phyloP scores from a whole-genome alignment of 1,140 invertebrate species.

The Drepana arcuata region DNA sequence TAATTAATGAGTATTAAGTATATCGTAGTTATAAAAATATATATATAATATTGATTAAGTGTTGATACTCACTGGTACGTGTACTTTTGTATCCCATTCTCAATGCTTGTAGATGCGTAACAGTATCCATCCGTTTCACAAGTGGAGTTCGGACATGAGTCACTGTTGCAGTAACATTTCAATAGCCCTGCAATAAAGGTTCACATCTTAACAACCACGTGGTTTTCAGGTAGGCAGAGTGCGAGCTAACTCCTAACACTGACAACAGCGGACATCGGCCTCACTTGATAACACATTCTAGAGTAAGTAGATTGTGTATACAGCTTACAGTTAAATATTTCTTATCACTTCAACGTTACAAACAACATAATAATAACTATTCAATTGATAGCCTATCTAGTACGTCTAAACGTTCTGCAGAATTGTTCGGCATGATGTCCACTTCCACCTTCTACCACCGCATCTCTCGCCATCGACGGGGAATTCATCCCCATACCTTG shows the following conservation, averaged over 20 bases:
- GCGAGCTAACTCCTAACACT: too few relatives aligned
- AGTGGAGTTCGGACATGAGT: constrained; percentile 79
- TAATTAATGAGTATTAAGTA: too few relatives aligned
- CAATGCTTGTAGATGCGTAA: constrained; percentile 83
- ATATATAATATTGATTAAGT: too few relatives aligned
- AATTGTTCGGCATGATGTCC: too few relatives aligned
- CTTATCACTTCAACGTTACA: background rate
- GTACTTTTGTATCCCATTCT: constrained; percentile 75
- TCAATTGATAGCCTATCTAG: too few relatives aligned
- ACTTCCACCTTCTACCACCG: too few relatives aligned
- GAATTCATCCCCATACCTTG: too few relatives aligned
- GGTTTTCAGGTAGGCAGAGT: too few relatives aligned
- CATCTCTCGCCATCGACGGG: too few relatives aligned
- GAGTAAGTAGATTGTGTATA: background rate
- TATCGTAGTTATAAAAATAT: too few relatives aligned
- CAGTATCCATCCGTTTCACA: constrained; percentile 92
- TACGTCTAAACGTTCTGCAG: too few relatives aligned
- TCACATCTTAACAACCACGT: background rate
- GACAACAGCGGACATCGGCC: too few relatives aligned
- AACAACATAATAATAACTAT: background rate
- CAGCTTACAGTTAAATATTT: background rate
- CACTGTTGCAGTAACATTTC: constrained; percentile 60
- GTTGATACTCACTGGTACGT: constrained; percentile 80
- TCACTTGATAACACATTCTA: background rate
- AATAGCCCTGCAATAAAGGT: constrained; percentile 34